Percentiles rank a stretch among this genome's conserved stretches.
These are phyloP conservation scores for Hipparchia semele DNA, from an alignment of 2,888 invertebrate genomes.

Conservation along the genomic window DNA sequence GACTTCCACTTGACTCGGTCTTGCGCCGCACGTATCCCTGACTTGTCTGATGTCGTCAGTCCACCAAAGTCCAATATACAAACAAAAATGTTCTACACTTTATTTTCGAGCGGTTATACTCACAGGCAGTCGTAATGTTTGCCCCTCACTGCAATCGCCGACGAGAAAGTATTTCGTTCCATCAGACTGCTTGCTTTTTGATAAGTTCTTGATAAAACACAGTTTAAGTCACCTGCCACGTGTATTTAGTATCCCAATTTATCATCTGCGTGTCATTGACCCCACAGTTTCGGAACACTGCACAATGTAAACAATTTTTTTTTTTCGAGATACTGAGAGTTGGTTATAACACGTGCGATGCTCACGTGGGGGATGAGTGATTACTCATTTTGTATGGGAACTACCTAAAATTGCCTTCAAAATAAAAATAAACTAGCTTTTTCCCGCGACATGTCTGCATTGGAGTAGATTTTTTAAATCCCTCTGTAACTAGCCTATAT, in stretches of 20 bases:
- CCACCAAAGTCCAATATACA: neutral
- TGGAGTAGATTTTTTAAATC: too few species aligned
- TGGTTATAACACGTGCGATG: slow-evolving; percentile 40
- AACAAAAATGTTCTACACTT: neutral
- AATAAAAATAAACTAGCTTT: neutral
- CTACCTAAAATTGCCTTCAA: slow-evolving; percentile 3
- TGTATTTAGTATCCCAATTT: slow-evolving; percentile 31
- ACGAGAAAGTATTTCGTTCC: slow-evolving; percentile 22
- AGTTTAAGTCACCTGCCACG: slow-evolving; percentile 34
- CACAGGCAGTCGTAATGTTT: neutral
- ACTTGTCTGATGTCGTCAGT: too few species aligned
- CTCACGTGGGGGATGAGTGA: slow-evolving; percentile 34
- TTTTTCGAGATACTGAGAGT: slow-evolving; percentile 37
- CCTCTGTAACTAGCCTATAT: too few species aligned
- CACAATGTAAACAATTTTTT: slow-evolving; percentile 41
- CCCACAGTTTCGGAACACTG: slow-evolving; percentile 35
- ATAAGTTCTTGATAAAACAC: slow-evolving; percentile 41
- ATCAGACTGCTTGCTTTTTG: slow-evolving; percentile 33
- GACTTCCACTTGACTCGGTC: too few species aligned
- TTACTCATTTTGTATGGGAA: slow-evolving; percentile 25
- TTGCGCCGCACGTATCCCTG: too few species aligned
- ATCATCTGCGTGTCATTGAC: slow-evolving; percentile 43
- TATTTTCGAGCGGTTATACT: slow-evolving; percentile 2
- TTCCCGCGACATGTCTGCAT: neutral
- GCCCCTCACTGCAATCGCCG: slow-evolving; percentile 26